Percentiles rank a stretch among this genome's conserved stretches.
These are phyloP conservation scores for Chloroclystis v-ata DNA, from an alignment of 2,888 invertebrate genomes.

Conservation along the genomic window DNA sequence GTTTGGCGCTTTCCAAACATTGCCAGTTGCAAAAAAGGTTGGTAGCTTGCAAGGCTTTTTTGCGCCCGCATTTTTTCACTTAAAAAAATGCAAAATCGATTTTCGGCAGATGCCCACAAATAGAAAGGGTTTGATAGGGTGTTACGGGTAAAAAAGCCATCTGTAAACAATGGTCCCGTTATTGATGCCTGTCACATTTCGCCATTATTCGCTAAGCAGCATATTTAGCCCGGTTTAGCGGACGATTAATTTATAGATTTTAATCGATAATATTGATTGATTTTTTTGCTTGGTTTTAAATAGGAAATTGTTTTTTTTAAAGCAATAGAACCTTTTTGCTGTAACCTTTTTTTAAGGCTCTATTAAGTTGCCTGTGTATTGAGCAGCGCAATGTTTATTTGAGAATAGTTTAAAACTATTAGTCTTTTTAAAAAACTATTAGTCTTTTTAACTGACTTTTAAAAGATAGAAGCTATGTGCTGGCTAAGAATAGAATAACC, in stretches of 20 bases:
- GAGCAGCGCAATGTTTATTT: too few relatives aligned
- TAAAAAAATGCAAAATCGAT: conserved; percentile 74
- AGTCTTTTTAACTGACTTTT: too few relatives aligned
- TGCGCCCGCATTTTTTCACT: conserved; percentile 65
- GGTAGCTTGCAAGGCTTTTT: conserved; percentile 52
- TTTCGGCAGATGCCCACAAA: conserved; percentile 74
- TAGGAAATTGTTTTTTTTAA: conserved; percentile 10
- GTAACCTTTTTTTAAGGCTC: conserved; percentile 1
- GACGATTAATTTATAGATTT: conserved; percentile 17
- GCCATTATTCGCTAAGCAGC: conserved; percentile 61
- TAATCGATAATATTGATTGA: conserved; percentile 12
- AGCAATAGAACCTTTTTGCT: conserved; percentile 9
- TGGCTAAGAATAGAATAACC: too few relatives aligned
- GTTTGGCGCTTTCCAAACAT: conserved; percentile 53
- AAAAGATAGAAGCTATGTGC: too few relatives aligned
- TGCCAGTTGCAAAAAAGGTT: conserved; percentile 51
- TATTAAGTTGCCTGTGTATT: neutral
- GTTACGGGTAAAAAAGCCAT: conserved; percentile 59
- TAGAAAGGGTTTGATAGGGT: conserved; percentile 71
- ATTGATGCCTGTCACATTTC: conserved; percentile 65
- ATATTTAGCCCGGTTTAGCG: conserved; percentile 27
- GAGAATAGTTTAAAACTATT: too few relatives aligned
- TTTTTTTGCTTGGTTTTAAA: conserved; percentile 6
- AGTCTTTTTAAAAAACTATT: too few relatives aligned
- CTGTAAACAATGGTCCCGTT: conserved; percentile 70